Evolutionary conservation across 2,797 vertebrate genomes (phyloP).

Genomic region (Lepilemur ruficaudatus): DNA sequence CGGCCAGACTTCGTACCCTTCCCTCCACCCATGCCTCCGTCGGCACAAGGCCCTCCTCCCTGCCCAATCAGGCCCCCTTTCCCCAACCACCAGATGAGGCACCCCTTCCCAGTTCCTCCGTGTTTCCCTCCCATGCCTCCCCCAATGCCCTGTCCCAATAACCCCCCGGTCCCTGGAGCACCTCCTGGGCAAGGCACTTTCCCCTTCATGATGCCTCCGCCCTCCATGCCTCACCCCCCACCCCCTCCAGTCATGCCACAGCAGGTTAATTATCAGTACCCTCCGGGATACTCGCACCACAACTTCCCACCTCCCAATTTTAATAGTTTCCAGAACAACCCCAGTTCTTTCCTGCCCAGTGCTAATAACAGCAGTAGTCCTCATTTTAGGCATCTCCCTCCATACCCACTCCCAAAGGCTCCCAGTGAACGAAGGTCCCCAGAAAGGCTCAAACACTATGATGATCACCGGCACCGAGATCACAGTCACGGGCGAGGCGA

Average conservation of each 20-base stretch:
- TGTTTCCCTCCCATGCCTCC: conserved; percentile 92
- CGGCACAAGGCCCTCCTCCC: conserved; percentile 86
- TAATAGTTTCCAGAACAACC: conserved; percentile 87
- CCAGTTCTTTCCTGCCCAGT: conserved; percentile 87
- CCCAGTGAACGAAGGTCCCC: conserved; percentile 88
- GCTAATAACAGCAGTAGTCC: conserved; percentile 72
- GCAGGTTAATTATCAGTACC: conserved; percentile 88
- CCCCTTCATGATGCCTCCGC: conserved; percentile 94
- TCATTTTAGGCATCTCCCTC: conserved; percentile 86
- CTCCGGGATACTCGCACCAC: conserved; percentile 90
- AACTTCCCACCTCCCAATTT: conserved; percentile 90
- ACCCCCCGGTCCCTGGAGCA: conserved; percentile 79
- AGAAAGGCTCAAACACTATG: conserved; percentile 90
- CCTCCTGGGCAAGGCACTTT: conserved; percentile 88
- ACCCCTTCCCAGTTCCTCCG: conserved; percentile 91
- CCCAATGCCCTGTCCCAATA: conserved; percentile 87
- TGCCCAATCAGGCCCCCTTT: conserved; percentile 90
- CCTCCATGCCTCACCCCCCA: conserved; percentile 86
- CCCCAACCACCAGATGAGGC: conserved; percentile 88
- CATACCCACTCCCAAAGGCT: conserved; percentile 89
- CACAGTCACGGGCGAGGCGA: conserved; percentile 88
- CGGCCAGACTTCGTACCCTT: conserved; percentile 93
- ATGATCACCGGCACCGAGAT: conserved; percentile 91
- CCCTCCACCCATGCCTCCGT: conserved; percentile 88
- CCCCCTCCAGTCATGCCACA: conserved; percentile 91